Conservation (phyloP, 2,797 vertebrate genomes). For the Gambelia wislizenii region DNA sequence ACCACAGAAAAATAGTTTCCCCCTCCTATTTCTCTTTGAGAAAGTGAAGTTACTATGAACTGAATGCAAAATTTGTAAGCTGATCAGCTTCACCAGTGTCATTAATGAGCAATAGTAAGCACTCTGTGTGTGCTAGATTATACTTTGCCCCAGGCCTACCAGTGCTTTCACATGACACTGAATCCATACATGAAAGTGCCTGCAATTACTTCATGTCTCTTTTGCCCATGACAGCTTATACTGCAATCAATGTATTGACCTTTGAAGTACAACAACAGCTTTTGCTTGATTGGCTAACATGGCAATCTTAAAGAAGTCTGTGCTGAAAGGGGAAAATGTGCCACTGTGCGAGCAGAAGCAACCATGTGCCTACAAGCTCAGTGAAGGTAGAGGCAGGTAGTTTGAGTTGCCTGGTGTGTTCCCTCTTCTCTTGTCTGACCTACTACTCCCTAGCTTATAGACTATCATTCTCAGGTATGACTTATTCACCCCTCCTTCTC, state of each 20-base stretch:
- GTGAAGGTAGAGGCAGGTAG: too few species aligned
- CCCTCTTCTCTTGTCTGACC: too few species aligned
- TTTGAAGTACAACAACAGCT: not conserved
- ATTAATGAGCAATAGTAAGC: not conserved
- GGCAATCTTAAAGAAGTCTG: not conserved
- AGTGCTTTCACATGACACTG: not conserved
- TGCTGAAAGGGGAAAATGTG: too few species aligned
- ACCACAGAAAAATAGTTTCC: not conserved
- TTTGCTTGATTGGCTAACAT: not conserved
- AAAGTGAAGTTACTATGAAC: not conserved
- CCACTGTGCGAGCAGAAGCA: too few species aligned
- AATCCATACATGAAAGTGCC: not conserved
- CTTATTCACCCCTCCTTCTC: too few species aligned
- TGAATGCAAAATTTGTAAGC: not conserved
- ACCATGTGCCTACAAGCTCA: too few species aligned
- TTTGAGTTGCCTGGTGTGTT: too few species aligned
- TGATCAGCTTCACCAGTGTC: not conserved
- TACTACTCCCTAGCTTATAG: too few species aligned
- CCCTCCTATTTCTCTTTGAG: not conserved
- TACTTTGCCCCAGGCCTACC: not conserved
- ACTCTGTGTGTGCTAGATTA: not conserved
- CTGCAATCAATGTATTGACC: not conserved
- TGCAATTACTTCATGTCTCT: too few species aligned
- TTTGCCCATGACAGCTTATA: too few species aligned
- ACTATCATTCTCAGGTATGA: too few species aligned